Percentiles rank a stretch among this genome's conserved stretches.
Conservation (phyloP, 1,140 invertebrate genomes). For the Drosophila rufa region DNA sequence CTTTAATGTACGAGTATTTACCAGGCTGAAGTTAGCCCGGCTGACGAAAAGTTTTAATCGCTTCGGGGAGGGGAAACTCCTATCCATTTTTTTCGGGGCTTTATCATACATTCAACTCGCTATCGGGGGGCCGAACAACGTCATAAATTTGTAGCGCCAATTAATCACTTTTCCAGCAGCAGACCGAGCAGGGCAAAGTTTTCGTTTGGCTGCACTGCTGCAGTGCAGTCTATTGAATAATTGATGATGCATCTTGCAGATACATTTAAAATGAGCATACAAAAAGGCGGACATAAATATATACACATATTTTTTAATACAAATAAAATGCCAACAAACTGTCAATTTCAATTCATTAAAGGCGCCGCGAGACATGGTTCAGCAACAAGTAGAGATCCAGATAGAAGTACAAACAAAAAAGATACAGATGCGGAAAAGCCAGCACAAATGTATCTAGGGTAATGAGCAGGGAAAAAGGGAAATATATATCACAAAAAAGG, state of each 20-base stretch:
- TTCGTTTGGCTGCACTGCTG: constrained; percentile 61
- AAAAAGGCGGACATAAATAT: not conserved
- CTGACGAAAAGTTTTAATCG: constrained; percentile 77
- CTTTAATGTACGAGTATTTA: constrained; percentile 63
- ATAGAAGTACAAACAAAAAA: constrained; percentile 20
- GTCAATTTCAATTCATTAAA: constrained; percentile 70
- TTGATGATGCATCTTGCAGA: constrained; percentile 68
- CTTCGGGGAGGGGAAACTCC: constrained; percentile 18
- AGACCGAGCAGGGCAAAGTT: constrained; percentile 32
- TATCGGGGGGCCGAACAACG: constrained; percentile 62
- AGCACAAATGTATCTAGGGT: constrained; percentile 60
- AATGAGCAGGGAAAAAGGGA: constrained; percentile 50
- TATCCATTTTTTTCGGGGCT: constrained; percentile 43
- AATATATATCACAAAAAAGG: constrained; percentile 26
- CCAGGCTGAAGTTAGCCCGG: constrained; percentile 51
- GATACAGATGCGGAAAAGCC: constrained; percentile 32
- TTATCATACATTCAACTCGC: constrained; percentile 82
- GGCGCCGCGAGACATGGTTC: not conserved
- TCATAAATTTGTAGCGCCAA: constrained; percentile 83
- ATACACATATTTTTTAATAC: constrained; percentile 12
- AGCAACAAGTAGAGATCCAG: constrained; percentile 65
- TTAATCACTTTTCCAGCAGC: constrained; percentile 65
- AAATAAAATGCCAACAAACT: constrained; percentile 35
- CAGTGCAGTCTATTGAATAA: constrained; percentile 67
- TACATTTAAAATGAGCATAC: constrained; percentile 44